phyloP scores from a whole-genome alignment of 2,113 vertebrate genomes.

The Monarcha castaneiventris region DNA sequence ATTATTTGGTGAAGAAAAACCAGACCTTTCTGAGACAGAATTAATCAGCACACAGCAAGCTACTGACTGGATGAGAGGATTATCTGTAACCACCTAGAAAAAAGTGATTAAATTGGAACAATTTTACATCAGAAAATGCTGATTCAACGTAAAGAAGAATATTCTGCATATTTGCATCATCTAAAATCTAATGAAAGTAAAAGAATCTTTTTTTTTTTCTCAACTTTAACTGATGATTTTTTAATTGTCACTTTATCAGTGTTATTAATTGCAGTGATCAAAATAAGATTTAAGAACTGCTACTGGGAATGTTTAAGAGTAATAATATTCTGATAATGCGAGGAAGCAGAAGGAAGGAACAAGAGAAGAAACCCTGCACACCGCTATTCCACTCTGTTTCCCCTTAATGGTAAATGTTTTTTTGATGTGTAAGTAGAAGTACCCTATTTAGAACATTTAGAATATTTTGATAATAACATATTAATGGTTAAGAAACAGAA shows the following conservation, averaged over 20 bases:
- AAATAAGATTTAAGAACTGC: not conserved
- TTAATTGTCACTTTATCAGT: not conserved
- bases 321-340: not conserved
- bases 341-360: not conserved
- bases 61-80: not conserved
- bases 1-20: not conserved
- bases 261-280: not conserved
- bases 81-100: not conserved
- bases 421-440: not conserved
- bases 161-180: not conserved
- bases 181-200: not conserved
- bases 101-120: not conserved
- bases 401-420: not conserved
- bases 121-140: not conserved
- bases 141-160: not conserved
- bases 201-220: not conserved
- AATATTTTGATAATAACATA: not conserved
- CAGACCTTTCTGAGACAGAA: not conserved
- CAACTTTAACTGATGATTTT: not conserved
- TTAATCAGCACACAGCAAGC: constrained; percentile 8
- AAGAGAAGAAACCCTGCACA: not conserved
- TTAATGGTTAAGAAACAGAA: not conserved
- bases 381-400: not conserved
- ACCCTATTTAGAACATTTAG: not conserved
- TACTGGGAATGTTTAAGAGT: not conserved